Percentiles rank a stretch among this genome's conserved stretches.
Evolutionary conservation across 2,797 vertebrate species (phyloP).

Genomic region (Galagoides demidoff): DNA sequence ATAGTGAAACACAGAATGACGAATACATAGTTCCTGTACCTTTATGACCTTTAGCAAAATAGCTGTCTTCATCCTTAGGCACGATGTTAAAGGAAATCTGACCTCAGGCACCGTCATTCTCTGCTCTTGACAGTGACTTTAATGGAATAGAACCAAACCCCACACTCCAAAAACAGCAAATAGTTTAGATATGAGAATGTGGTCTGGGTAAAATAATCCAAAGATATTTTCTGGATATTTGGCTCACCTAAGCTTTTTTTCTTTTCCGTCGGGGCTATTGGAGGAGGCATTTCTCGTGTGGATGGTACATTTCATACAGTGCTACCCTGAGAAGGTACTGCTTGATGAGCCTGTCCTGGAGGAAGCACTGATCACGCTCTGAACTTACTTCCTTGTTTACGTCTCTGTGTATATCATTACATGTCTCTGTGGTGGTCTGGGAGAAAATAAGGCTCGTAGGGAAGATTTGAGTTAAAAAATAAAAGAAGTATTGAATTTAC

Average conservation of each 20-base stretch:
- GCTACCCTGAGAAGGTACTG: background rate
- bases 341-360: background rate
- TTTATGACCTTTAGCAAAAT: background rate
- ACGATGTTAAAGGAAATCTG: background rate
- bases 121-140: background rate
- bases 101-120: background rate
- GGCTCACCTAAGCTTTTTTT: background rate
- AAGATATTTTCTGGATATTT: background rate
- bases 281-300: background rate
- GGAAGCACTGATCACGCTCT: background rate
- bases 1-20: background rate
- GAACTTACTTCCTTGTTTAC: background rate
- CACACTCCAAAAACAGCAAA: background rate
- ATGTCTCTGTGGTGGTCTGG: background rate
- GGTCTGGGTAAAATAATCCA: background rate
- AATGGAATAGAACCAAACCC: background rate
- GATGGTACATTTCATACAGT: background rate
- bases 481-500: background rate
- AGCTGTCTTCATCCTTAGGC: background rate
- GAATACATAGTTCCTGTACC: background rate
- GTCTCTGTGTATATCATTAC: rapidly evolving
- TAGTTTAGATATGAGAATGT: background rate
- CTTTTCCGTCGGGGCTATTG: background rate
- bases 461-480: background rate
- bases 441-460: background rate